A percentile compares a stretch with the other conserved stretches of the same genome.
Evolutionary conservation across 2,113 vertebrate genomes (phyloP).

Genomic region (Gnathonemus echidnorhynchus): DNA sequence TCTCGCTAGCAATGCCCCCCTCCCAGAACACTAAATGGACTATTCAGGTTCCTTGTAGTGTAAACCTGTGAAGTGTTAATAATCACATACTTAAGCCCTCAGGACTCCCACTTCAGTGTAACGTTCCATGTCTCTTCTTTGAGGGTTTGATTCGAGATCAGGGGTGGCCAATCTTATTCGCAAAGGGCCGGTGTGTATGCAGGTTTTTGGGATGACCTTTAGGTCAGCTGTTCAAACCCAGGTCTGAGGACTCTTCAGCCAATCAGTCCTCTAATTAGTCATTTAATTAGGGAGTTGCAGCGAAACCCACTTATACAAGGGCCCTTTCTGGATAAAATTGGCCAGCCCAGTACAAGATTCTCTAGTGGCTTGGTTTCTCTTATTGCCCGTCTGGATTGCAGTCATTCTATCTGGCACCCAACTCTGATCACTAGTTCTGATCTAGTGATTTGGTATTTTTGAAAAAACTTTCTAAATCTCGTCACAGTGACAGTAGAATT

Average conservation of each 20-base stretch:
- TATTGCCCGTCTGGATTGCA: neutral
- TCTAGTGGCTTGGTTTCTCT: neutral
- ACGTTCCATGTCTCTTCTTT: neutral
- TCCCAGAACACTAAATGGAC: neutral
- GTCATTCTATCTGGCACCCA: neutral
- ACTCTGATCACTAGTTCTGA: neutral
- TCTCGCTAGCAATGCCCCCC: neutral
- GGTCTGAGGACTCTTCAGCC: no score
- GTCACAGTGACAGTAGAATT: neutral
- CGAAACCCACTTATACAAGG: no score
- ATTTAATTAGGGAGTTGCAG: no score
- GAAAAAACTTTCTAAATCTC: neutral
- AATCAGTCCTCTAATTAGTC: no score
- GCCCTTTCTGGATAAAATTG: no score
- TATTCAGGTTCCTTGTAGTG: neutral
- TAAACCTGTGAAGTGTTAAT: neutral
- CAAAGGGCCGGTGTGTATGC: no score
- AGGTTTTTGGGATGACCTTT: no score
- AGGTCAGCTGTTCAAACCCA: no score
- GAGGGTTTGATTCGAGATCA: neutral
- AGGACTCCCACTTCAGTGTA: neutral
- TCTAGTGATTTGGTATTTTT: neutral
- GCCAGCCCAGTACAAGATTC: neutral
- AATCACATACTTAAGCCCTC: neutral
- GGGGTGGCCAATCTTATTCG: no score